Evolutionary conservation across 1,140 invertebrate species (phyloP), one percentile per base, ranked within the genome.

Genomic region (Drosophila willistoni): DNA sequence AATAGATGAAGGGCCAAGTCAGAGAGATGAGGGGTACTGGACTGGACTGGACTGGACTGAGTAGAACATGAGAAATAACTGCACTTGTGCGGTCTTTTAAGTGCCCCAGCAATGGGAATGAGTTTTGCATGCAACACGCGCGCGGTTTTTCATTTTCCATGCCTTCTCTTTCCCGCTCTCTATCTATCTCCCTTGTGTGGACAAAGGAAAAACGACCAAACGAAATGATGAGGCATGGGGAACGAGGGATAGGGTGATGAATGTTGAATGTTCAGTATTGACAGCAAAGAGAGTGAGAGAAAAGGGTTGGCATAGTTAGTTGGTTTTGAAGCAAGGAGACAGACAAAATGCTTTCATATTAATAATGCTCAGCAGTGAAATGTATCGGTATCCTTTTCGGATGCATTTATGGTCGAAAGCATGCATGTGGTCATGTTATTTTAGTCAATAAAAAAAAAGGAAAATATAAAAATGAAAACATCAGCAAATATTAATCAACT

Each of bases 1-100:
- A 39, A 36, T 62, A 19, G 29, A 36, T 59, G 73, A 64, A 17
- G 5, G 13, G 0, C 14, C n/a, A 25, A 22, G 36, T 41, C 67
- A 67, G 63, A 29, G 12, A 39, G 36, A 65, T 62, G 19, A 57
- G 44, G 17, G 17, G 14, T 9, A 69, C 60, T 44, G 44, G 55
- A 42, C 70, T 17, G 47, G 41, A 42, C 70, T 17, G 47, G 41
- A 57, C 44, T 51, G 44, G 44, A 25, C 36, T 68, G 55, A 54
- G 63, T 55, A 68, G 73, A 87, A 86, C 84, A 86, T 71, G 83
- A 71, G 54, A 73, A 87, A 87, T 86, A 89, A 83, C 83, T 86
- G 83, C 79, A 89, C 67, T 73, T 72, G 65, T 44, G 84, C 76
- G 81, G 67, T 69, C 83, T 82, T 85, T 87, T 70, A 72, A 87